Conservation (phyloP, 2,888 invertebrate species). For the Nymphalis c-album region DNA sequence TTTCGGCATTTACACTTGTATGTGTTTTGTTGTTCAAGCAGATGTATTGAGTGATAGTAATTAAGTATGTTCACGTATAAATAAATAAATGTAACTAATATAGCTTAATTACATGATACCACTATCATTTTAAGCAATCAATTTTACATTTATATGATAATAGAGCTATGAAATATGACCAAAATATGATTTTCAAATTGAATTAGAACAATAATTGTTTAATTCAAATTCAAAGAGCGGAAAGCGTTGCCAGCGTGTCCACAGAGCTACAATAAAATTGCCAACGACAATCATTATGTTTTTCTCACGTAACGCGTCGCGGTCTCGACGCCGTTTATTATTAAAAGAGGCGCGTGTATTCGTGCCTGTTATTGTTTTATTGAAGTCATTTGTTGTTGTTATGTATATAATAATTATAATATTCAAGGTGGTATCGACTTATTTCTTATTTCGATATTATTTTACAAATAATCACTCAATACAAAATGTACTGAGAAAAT, state of each 20-base stretch:
- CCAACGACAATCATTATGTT: slow-evolving; percentile 35
- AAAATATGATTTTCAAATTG: too few species aligned
- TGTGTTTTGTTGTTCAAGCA: too few species aligned
- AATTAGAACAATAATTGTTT: neutral
- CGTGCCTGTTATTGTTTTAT: slow-evolving; percentile 4
- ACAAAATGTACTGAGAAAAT: too few species aligned
- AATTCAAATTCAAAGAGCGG: neutral
- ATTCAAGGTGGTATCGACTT: neutral
- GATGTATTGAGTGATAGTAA: too few species aligned
- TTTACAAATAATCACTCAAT: too few species aligned
- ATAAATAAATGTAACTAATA: too few species aligned
- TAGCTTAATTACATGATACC: too few species aligned
- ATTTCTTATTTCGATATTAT: neutral
- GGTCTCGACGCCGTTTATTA: slow-evolving; percentile 23
- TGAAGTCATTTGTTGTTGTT: neutral
- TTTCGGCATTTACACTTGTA: too few species aligned
- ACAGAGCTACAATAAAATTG: slow-evolving; percentile 25
- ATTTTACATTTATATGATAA: neutral
- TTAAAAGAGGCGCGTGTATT: slow-evolving; percentile 10
- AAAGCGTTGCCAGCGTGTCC: slow-evolving; percentile 15
- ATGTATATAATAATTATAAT: neutral
- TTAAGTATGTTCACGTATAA: too few species aligned
- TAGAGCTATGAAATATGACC: too few species aligned
- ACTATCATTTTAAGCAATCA: neutral
- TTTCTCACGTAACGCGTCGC: slow-evolving; percentile 38